Evolutionary conservation across 2,797 vertebrate species (phyloP), one percentile per base, ranked within the genome.

Genomic region (Uromys caudimaculatus): DNA sequence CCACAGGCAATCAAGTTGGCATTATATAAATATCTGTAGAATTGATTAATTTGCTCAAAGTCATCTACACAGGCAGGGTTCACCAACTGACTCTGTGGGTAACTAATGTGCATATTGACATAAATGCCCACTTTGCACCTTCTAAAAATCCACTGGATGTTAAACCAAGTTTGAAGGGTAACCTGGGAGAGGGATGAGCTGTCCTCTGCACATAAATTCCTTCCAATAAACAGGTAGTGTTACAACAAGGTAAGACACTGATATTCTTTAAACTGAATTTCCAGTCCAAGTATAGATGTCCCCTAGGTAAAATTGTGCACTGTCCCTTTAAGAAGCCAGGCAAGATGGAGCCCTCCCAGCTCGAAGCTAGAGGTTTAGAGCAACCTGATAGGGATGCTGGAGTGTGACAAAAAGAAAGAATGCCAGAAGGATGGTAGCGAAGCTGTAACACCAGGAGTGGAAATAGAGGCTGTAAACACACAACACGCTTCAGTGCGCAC

Each of bases 251-350:
- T 10, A 17, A 94, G 60, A 58, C 67, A 89, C 50, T 78, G 82
- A 44, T 78, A 93, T 89, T 69, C 27, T 93, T 79, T 2, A 93
- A 93, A 96, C 21, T 41, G 19, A 95, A 96, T 97, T 97, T 95
- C 67, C 82, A 88, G 24, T 38, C 32, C 21, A 92, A 89, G 52
- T 60, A 86, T 29, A 90, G 60, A 85, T 44, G 62, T 94, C 75
- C 81, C 52, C 67, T 84, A 73, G 75, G 82, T 78, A 79, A 95
- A 97, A 89, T 56, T 56, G 86, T 96, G 94, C 54, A 62, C 96
- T 95, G 96, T 84, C 95, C 87, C 97, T 98, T 98, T 98, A 98
- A 98, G 97, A 97, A 95, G 89, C 89, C 89, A 96, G 93, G 86
- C 97, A 95, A 97, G 96, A 97, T 97, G 95, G 96, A 95, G 96